Conservation (phyloP, 2,113 vertebrate species). For the Melanerpes formicivorus region DNA sequence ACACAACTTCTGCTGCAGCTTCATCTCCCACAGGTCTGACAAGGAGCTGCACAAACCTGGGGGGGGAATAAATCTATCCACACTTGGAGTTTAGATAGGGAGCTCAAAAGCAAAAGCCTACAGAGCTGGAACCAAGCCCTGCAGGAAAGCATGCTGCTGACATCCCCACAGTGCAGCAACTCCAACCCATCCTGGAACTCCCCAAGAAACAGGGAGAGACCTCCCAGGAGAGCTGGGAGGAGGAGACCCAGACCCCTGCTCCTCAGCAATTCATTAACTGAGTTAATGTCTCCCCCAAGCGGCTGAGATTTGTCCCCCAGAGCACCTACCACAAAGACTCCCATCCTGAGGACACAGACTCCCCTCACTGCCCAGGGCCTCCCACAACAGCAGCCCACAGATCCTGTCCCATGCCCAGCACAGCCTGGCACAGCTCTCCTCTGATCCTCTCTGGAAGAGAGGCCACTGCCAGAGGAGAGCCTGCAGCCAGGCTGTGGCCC, state of each 20-base stretch:
- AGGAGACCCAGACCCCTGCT: neutral
- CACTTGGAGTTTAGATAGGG: neutral
- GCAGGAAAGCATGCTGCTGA: neutral
- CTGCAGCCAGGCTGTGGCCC: neutral
- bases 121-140: neutral
- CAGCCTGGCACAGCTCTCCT: neutral
- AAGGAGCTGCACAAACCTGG: neutral
- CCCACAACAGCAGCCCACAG: neutral
- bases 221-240: neutral
- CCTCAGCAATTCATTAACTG: neutral
- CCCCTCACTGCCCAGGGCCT: neutral
- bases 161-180: neutral
- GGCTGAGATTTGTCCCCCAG: neutral
- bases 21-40: constrained; percentile 3
- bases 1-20: neutral
- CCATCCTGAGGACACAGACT: neutral
- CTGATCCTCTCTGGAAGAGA: accelerated
- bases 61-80: neutral
- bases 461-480: neutral
- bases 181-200: neutral
- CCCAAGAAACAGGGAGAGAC: neutral
- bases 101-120: neutral
- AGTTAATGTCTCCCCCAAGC: neutral
- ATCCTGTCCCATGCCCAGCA: neutral
- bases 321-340: neutral